Conservation (phyloP, 2,797 vertebrate genomes). For the Myioborus miniatus region DNA sequence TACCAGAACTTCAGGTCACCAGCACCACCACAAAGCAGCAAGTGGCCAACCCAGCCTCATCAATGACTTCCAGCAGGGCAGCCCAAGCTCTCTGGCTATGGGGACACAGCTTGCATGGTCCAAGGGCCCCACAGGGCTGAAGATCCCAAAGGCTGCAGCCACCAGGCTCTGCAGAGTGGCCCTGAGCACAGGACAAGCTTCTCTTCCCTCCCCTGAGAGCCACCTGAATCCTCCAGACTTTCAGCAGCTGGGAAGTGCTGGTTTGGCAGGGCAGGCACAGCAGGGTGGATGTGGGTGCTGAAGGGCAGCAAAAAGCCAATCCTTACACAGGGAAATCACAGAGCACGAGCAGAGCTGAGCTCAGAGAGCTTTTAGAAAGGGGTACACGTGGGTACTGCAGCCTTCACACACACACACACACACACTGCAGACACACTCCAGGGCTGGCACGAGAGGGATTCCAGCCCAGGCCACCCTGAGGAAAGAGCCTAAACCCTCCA, state of each 20-base stretch:
- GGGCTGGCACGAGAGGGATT: neutral
- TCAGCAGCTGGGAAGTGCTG: neutral
- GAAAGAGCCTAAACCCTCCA: neutral
- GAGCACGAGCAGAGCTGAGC: neutral
- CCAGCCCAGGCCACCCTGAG: neutral
- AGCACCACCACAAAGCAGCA: neutral
- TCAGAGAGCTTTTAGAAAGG: neutral
- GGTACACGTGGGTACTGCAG: accelerated
- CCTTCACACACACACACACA: neutral
- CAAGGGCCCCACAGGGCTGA: neutral
- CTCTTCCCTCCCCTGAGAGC: neutral
- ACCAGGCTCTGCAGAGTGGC: neutral
- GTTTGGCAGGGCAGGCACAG: neutral
- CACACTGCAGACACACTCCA: neutral
- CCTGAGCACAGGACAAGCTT: neutral
- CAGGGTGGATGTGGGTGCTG: neutral
- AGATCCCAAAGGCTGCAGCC: neutral
- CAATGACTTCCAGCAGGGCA: neutral
- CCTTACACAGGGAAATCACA: neutral
- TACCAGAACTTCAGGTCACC: neutral
- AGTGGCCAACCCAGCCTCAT: neutral
- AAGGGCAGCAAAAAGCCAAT: neutral
- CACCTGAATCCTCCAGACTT: neutral
- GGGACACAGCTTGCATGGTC: accelerated
- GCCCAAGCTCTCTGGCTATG: accelerated